phyloP scores from a whole-genome alignment of 2,113 vertebrate genomes.

The Nannospalax galili region DNA sequence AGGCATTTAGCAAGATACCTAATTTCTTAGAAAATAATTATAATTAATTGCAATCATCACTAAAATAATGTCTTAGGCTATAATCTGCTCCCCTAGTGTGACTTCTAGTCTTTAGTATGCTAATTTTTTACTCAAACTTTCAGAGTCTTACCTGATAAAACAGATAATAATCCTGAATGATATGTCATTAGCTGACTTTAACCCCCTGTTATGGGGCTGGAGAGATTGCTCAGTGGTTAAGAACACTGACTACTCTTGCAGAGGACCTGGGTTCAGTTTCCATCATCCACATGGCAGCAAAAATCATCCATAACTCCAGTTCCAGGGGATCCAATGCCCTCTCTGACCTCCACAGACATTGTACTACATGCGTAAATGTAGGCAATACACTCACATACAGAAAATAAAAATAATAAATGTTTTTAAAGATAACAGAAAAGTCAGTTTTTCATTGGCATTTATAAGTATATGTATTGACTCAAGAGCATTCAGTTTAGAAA shows the following conservation, averaged over 20 bases:
- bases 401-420: no score
- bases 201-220: no score
- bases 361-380: no score
- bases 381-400: no score
- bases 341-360: no score
- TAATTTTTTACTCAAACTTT: constrained; percentile 46
- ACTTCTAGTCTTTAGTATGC: neutral
- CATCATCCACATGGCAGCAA: no score
- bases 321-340: no score
- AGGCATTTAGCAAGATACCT: constrained; percentile 37
- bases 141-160: constrained; percentile 34
- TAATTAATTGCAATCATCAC: constrained; percentile 10
- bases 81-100: neutral
- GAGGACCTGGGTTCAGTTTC: no score
- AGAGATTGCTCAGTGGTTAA: no score
- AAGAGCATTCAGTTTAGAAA: constrained; percentile 20
- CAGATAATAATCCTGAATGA: constrained; percentile 35
- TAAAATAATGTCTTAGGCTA: constrained; percentile 57
- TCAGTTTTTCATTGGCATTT: constrained; percentile 46
- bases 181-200: constrained; percentile 42
- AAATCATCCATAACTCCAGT: no score
- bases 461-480: constrained; percentile 34
- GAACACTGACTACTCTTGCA: no score
- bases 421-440: neutral
- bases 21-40: constrained; percentile 53